A percentile compares a stretch with the other conserved stretches of the same genome.
phyloP scores from a whole-genome alignment of 2,797 vertebrate species.

The Urocyon cinereoargenteus region DNA sequence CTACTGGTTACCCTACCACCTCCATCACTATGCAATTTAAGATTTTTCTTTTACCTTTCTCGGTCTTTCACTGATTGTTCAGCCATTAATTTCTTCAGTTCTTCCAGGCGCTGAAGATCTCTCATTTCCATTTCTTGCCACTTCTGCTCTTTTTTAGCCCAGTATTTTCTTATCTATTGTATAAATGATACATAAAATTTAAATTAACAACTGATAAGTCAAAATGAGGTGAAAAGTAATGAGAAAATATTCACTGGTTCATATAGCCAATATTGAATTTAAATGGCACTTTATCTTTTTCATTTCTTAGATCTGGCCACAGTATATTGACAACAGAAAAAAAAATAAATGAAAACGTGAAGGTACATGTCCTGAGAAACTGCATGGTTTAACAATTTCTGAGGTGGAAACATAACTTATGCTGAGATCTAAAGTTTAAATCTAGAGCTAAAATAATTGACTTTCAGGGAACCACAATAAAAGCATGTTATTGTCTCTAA shows the following conservation, averaged over 20 bases:
- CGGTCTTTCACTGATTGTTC: slow-evolving; percentile 93
- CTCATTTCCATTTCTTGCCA: slow-evolving; percentile 90
- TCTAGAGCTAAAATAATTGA: slow-evolving; percentile 61
- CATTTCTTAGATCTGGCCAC: slow-evolving; percentile 38
- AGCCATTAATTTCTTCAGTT: slow-evolving; percentile 92
- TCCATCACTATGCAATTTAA: neutral
- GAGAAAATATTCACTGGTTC: slow-evolving; percentile 4
- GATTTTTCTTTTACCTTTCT: slow-evolving; percentile 91
- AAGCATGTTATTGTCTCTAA: slow-evolving; percentile 55
- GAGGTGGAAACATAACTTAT: slow-evolving; percentile 58
- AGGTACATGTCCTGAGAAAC: slow-evolving; percentile 19
- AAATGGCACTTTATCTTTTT: slow-evolving; percentile 58
- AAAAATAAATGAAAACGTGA: slow-evolving; percentile 69
- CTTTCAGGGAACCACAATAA: slow-evolving; percentile 70
- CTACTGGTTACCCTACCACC: neutral
- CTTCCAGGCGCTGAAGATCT: slow-evolving; percentile 89
- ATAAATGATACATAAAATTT: slow-evolving; percentile 77
- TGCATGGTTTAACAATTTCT: slow-evolving; percentile 44
- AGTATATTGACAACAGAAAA: slow-evolving; percentile 47
- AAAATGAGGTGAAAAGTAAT: neutral
- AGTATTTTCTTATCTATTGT: slow-evolving; percentile 92
- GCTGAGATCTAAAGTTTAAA: slow-evolving; percentile 65
- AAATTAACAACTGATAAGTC: slow-evolving; percentile 62
- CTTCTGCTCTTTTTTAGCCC: slow-evolving; percentile 91
- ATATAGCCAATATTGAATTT: slow-evolving; percentile 47